Evolutionary conservation across 2,888 invertebrate species (phyloP), one percentile per base, ranked within the genome.

Genomic region (Penaeus monodon): DNA sequence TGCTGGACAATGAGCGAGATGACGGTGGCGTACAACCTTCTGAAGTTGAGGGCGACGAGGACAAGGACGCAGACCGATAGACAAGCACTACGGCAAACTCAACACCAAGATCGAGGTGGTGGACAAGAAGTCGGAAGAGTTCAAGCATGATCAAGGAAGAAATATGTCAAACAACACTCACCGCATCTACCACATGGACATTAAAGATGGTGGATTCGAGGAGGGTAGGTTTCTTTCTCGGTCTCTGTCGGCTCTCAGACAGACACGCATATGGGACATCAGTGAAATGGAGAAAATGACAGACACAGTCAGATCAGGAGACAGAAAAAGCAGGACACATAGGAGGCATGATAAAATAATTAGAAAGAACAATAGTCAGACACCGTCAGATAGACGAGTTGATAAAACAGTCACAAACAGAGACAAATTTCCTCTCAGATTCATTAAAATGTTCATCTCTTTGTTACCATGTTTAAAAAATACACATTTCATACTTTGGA

Each of bases 1-100:
- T 99, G 98, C 92, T 99, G 89, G 98, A 99, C 91, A 97, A 96
- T 99, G 85, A 93, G 98, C 91, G 99, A 99, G 92, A 96, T 99
- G 91, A 98, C 99, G 93, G 95, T 98, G 81, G 99, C 99, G 0
- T 99, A 98, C 93, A 97, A 94, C 91, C 93, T 99, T 91, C 93
- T 99, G 91, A 95, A 96, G 91, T 92, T 78, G 94, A 94, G 91
- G 93, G 94, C 79, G 92, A 91, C 20, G 92, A 92, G 12, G 93
- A 93, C 0, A 92, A 93, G n/a, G 94, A 94, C 4, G 91, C 92
- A 88, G 93, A 94, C 91, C 96, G 0, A 93, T 98, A 44, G 98
- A 99, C 92, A 93, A 94, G 29, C 96, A 98, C 92, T 99, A 99
- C 92, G 94, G 95, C 86, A 96, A 97, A 92, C 93, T 99, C 78